Evolutionary conservation across 2,888 invertebrate species (phyloP), one percentile per base, ranked within the genome.

Genomic region (Parelbella ahira): DNA sequence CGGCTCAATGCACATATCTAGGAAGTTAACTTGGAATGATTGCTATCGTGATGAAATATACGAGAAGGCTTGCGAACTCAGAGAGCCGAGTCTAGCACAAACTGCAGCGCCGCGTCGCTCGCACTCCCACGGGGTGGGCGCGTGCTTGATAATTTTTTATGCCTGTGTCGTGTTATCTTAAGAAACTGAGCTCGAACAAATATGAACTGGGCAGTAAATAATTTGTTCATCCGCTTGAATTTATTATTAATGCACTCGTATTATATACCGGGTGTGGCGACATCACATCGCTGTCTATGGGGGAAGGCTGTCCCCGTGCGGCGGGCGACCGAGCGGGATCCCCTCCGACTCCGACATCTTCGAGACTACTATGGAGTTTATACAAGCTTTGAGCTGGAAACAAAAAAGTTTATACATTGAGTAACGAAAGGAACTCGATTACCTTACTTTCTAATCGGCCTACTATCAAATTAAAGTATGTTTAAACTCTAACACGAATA

Each of bases 361-460:
- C 79, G 28, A 49, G 13, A 33, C 69, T 75, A 50, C 68, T 78
- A 56, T 70, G 89, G 50, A 89, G 66, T 55, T 89, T 88, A 60
- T 89, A 90, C 51, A 89, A 51, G 56, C 88, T 83, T 60, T 84
- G 81, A 44, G 87, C 86, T 87, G 79, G 15, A 82, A 71, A 43
- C 11, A 66, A 43, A n/a, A n/a, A n/a, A n/a, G n/a, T n/a, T n/a
- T n/a, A n/a, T n/a, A n/a, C n/a, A n/a, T n/a, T n/a, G n/a, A n/a
- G n/a, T n/a, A n/a, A n/a, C n/a, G n/a, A n/a, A n/a, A n/a, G n/a
- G n/a, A n/a, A n/a, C n/a, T n/a, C n/a, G n/a, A n/a, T n/a, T n/a
- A n/a, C n/a, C n/a, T n/a, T n/a, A n/a, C n/a, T n/a, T n/a, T n/a
- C n/a, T n/a, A n/a, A n/a, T n/a, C n/a, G n/a, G n/a, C n/a, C n/a